These are phyloP conservation scores for Listrodromus nycthemerus DNA, from an alignment of 2,888 invertebrate genomes.

Conservation along the genomic window DNA sequence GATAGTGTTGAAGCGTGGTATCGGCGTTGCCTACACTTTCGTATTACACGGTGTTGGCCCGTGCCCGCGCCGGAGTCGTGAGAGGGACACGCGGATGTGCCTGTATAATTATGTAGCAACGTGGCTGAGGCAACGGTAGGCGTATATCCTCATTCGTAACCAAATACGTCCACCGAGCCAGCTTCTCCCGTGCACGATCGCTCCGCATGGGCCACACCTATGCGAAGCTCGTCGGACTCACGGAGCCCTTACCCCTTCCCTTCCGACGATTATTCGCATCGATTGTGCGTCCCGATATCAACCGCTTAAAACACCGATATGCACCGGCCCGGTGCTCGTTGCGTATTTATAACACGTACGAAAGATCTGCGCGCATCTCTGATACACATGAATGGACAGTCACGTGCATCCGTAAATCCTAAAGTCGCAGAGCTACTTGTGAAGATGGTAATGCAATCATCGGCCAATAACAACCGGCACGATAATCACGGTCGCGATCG, in stretches of 20 bases:
- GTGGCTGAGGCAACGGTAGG: slow-evolving; percentile 71
- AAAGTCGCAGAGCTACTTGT: slow-evolving; percentile 24
- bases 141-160: slow-evolving; percentile 77
- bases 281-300: slow-evolving; percentile 21
- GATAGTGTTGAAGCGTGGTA: slow-evolving; percentile 5
- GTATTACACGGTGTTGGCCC: not conserved
- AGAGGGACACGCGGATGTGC: slow-evolving; percentile 53
- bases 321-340: slow-evolving; percentile 7
- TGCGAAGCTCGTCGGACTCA: slow-evolving; percentile 39
- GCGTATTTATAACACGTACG: slow-evolving; percentile 51
- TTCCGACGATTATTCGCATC: slow-evolving; percentile 6
- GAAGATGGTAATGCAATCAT: not conserved
- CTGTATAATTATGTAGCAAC: slow-evolving; percentile 59
- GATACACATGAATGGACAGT: slow-evolving; percentile 47
- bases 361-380: slow-evolving; percentile 42
- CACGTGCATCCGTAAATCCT: slow-evolving; percentile 33
- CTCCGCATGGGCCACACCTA: slow-evolving; percentile 57
- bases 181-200: slow-evolving; percentile 29
- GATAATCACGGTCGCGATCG: not conserved
- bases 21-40: slow-evolving; percentile 42
- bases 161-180: slow-evolving; percentile 79
- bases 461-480: slow-evolving; percentile 1
- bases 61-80: slow-evolving; percentile 4
- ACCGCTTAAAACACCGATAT: not conserved
- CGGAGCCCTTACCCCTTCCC: slow-evolving; percentile 15